Percentiles rank a stretch among this genome's conserved stretches.
Conservation (phyloP, 2,113 vertebrate species). For the Holacanthus passer region DNA sequence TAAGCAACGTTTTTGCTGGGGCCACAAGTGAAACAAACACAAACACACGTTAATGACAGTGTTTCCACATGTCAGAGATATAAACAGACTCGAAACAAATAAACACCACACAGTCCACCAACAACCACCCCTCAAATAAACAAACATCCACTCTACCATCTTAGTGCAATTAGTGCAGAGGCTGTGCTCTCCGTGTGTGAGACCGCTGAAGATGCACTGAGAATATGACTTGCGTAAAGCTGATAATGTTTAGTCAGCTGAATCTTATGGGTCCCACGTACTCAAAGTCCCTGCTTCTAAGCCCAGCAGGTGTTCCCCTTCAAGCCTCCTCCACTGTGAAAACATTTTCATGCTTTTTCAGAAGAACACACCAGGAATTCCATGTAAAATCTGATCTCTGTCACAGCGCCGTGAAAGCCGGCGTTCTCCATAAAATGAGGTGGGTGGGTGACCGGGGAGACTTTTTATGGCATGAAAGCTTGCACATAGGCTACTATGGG, state of each 20-base stretch:
- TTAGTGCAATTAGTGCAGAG: conserved; percentile 33
- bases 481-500: conserved; percentile 75
- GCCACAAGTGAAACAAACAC: too few species aligned
- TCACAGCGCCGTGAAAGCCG: conserved; percentile 48
- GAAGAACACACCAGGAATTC: conserved; percentile 49
- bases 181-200: background rate
- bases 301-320: conserved; percentile 12
- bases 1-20: background rate
- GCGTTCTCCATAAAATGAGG: conserved; percentile 66
- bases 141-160: conserved; percentile 31
- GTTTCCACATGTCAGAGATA: conserved; percentile 15
- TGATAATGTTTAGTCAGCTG: conserved; percentile 24
- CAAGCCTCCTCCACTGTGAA: conserved; percentile 46
- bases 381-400: conserved; percentile 68
- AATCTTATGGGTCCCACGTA: conserved; percentile 11
- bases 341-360: conserved; percentile 48
- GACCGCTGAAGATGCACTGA: background rate
- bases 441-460: conserved; percentile 54
- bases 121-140: conserved; percentile 34
- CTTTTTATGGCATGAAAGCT: conserved; percentile 69
- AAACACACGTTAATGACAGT: background rate
- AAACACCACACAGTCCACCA: conserved; percentile 51
- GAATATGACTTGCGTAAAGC: too few species aligned
- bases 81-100: conserved; percentile 70
- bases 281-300: conserved; percentile 22